Percentiles rank a stretch among this genome's conserved stretches.
Conservation (phyloP, 2,888 invertebrate genomes). For the Dasypolia templi region DNA sequence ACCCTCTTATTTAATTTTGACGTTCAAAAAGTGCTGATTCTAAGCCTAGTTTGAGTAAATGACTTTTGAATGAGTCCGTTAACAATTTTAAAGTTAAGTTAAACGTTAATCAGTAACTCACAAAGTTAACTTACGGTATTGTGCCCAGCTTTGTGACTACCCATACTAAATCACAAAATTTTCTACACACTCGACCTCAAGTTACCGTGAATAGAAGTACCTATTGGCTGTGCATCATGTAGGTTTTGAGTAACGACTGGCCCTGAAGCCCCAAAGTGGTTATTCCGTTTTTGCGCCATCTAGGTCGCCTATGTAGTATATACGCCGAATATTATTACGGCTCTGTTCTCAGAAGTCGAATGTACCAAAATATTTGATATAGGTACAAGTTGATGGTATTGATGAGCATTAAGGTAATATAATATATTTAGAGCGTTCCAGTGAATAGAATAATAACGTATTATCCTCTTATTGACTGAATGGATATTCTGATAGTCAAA, state of each 20-base stretch:
- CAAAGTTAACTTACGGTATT: too few relatives aligned
- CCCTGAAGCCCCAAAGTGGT: slow-evolving; percentile 34
- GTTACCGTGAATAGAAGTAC: slow-evolving; percentile 21
- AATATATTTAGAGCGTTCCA: slow-evolving; percentile 4
- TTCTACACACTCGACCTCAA: background rate
- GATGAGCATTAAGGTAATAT: background rate
- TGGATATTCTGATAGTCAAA: slow-evolving; percentile 19
- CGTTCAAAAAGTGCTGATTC: too few relatives aligned
- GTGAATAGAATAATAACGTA: slow-evolving; percentile 19
- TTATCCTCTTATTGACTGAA: slow-evolving; percentile 9
- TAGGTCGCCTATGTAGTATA: slow-evolving; percentile 22
- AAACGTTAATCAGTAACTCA: too few relatives aligned
- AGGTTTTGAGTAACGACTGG: slow-evolving; percentile 19
- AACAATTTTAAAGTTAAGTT: too few relatives aligned
- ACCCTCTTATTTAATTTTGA: too few relatives aligned
- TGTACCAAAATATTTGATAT: background rate
- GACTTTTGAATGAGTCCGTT: too few relatives aligned
- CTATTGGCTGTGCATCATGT: background rate
- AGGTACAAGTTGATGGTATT: background rate
- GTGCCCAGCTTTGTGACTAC: too few relatives aligned
- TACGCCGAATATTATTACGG: background rate
- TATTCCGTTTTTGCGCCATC: slow-evolving; percentile 22
- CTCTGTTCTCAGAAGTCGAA: slow-evolving; percentile 6
- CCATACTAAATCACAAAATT: background rate
- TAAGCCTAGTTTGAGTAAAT: too few relatives aligned